Evolutionary conservation across 2,888 invertebrate genomes (phyloP).

Genomic region (Ceratothoa steindachneri): DNA sequence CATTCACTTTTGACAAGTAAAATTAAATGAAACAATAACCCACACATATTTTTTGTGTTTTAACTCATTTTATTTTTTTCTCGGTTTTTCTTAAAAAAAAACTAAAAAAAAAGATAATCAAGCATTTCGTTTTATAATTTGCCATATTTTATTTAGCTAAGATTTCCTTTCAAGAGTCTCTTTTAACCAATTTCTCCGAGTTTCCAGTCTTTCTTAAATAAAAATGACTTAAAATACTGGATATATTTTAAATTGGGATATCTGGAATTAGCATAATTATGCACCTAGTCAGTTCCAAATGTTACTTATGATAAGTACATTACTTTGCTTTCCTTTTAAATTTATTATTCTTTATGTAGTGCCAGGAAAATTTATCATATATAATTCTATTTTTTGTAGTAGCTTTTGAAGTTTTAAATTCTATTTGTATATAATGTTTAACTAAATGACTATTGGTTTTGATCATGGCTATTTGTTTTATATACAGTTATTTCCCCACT

Average conservation of each 20-base stretch:
- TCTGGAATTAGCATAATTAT: background rate
- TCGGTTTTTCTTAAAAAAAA: too few species aligned
- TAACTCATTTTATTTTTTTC: too few species aligned
- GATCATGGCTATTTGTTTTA: too few species aligned
- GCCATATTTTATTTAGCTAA: background rate
- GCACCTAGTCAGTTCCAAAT: background rate
- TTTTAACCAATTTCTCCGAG: too few species aligned
- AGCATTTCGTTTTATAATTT: too few species aligned
- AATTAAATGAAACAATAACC: too few species aligned
- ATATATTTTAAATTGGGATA: background rate
- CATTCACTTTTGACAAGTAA: too few species aligned
- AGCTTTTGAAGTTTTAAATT: background rate
- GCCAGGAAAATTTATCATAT: background rate
- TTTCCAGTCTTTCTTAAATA: too few species aligned
- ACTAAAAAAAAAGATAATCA: too few species aligned
- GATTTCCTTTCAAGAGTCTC: background rate
- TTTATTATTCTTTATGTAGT: background rate
- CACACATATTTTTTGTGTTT: too few species aligned
- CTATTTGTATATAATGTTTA: background rate
- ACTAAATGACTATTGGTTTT: too few species aligned
- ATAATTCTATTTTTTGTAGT: background rate
- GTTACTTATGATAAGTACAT: background rate
- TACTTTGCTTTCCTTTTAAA: background rate
- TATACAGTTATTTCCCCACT: too few species aligned
- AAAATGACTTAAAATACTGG: background rate